Percentiles rank a stretch among this genome's conserved stretches.
phyloP scores from a whole-genome alignment of 1,140 invertebrate genomes.

The Drosophila sechellia region DNA sequence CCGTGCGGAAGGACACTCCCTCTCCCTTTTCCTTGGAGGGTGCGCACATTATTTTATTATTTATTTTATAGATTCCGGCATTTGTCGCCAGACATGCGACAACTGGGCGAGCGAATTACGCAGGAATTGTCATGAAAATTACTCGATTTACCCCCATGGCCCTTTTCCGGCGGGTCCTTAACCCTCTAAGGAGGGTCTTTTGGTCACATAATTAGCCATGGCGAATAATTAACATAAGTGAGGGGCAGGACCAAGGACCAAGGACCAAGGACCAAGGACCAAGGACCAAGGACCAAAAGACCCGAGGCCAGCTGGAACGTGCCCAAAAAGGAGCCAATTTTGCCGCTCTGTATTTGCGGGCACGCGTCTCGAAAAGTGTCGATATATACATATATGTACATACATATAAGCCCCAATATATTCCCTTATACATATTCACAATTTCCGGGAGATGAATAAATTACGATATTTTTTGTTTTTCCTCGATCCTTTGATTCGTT shows the following conservation, averaged over 20 bases:
- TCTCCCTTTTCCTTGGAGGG: constrained; percentile 21
- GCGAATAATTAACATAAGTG: constrained; percentile 57
- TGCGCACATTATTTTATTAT: constrained; percentile 50
- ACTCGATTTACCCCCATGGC: constrained; percentile 24
- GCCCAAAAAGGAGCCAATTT: constrained; percentile 32
- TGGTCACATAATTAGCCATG: constrained; percentile 53
- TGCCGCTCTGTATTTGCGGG: constrained; percentile 13
- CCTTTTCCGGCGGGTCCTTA: constrained; percentile 18
- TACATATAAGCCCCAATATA: neutral
- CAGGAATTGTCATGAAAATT: constrained; percentile 49
- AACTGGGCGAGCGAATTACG: constrained; percentile 37
- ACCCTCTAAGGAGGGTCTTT: constrained; percentile 34
- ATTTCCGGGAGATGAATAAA: constrained; percentile 5
- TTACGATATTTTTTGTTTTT: neutral
- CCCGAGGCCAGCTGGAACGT: constrained; percentile 34
- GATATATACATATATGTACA: neutral
- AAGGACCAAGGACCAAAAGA: constrained; percentile 3
- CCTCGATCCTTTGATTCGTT: constrained; percentile 26
- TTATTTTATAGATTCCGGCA: constrained; percentile 58
- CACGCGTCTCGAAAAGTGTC: constrained; percentile 12
- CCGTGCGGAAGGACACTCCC: constrained; percentile 21
- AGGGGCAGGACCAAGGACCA: constrained; percentile 18
- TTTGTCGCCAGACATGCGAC: constrained; percentile 54
- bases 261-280: too few relatives aligned
- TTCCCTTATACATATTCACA: constrained; percentile 5